Conservation (phyloP, 2,888 invertebrate genomes). For the Nemotelus pantherinus region DNA sequence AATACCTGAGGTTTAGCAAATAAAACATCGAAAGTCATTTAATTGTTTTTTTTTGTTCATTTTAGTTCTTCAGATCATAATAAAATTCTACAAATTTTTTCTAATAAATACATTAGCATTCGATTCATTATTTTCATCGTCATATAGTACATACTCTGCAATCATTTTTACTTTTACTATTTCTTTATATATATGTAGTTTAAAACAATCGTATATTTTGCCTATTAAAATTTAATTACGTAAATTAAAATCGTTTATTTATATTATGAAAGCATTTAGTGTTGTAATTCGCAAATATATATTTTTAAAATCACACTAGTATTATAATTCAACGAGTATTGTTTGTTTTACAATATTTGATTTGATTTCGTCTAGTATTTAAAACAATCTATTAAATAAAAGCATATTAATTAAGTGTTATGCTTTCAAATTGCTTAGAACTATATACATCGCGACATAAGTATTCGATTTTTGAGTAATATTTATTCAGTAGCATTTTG, state of each 20-base stretch:
- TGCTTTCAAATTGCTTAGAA: not conserved
- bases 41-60: conserved; percentile 39
- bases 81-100: conserved; percentile 47
- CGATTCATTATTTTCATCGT: not conserved
- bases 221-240: not conserved
- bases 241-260: conserved; percentile 1
- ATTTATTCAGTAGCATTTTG: too few species aligned
- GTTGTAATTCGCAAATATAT: too few species aligned
- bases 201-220: conserved; percentile 20
- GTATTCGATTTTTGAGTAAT: too few species aligned
- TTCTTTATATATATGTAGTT: not conserved
- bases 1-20: too few species aligned
- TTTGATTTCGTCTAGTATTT: not conserved
- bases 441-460: too few species aligned
- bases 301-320: conserved; percentile 27
- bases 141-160: not conserved
- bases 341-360: not conserved
- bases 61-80: conserved; percentile 47
- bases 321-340: not conserved
- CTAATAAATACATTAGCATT: conserved; percentile 30
- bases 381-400: conserved; percentile 18
- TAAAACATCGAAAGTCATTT: not conserved
- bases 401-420: conserved; percentile 7
- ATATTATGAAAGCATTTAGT: not conserved
- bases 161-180: not conserved